Conservation (phyloP, 2,113 vertebrate species). For the Peromyscus californicus region DNA sequence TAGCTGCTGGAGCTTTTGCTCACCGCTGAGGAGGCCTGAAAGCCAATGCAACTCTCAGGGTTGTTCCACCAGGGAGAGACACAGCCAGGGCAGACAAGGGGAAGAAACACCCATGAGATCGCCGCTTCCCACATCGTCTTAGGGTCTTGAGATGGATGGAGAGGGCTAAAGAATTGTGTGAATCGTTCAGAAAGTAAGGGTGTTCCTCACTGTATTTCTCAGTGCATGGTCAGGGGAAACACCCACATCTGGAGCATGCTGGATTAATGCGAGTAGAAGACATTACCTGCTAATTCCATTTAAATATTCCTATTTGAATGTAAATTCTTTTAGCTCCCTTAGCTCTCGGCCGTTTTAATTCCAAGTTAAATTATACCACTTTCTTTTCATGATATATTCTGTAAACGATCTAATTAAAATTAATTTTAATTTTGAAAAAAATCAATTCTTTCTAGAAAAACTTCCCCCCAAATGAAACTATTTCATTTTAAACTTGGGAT, state of each 20-base stretch:
- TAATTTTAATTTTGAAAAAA: conserved; percentile 69
- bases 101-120: neutral
- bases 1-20: no score
- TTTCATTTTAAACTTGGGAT: conserved; percentile 69
- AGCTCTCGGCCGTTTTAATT: neutral
- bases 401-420: conserved; percentile 66
- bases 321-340: neutral
- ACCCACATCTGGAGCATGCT: conserved; percentile 31
- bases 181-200: neutral
- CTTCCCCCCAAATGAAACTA: conserved; percentile 42
- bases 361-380: conserved; percentile 52
- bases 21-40: neutral
- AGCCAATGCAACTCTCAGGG: neutral
- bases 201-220: neutral
- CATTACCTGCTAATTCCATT: conserved; percentile 34
- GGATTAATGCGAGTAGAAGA: neutral
- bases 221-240: neutral
- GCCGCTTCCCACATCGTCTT: neutral
- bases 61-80: neutral
- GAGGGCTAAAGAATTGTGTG: neutral
- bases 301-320: conserved; percentile 1
- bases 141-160: neutral
- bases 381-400: conserved; percentile 52
- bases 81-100: neutral
- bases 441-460: conserved; percentile 36